Base-by-base conservation (phyloP, 2,888 invertebrate species). In the Ommatoiulus sabulosus region DNA sequence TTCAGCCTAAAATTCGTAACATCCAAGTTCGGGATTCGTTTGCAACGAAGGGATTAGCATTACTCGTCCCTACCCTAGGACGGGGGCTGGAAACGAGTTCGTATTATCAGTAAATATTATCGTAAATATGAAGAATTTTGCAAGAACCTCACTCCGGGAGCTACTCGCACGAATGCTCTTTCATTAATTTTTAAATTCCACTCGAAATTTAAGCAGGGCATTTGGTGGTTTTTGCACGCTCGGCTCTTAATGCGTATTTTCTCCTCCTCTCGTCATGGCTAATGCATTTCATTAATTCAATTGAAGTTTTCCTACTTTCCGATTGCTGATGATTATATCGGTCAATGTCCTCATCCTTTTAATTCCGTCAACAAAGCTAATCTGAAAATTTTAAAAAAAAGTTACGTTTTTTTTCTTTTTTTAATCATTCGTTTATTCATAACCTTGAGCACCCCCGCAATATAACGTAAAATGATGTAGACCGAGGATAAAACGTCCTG, bases 291-390 rank as follows among this genome's bases (percentile, higher is more conserved):
- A 72, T 72, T 72, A 72, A 72, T 72, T 72, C 7, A n/a, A 72
- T 20, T 63, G n/a, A 7, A 7, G 5, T n/a, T 20, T 63, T 17
- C 63, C 72, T 72, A 72, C 10, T 52, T 72, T 72, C 8, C 24
- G n/a, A 72, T 24, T 72, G 20, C 5, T 7, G 72, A 63, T 72
- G 0, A 7, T 20, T 24, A 72, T 72, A 24, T 72, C 72, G 72
- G 72, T 72, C n/a, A 72, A 8, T 72, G 72, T 24, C 72, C 72
- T 72, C 72, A 7, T 72, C 20, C 2, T 24, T n/a, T n/a, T n/a
- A n/a, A n/a, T 72, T 72, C 72, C 72, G 72, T 72, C 72, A 72
- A 72, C 72, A 72, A 17, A 63, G n/a, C 63, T 63, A 63, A 63
- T 63, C 12, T 63, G 3, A 52, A 3, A 17, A 63, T n/a, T 72